phyloP scores from a whole-genome alignment of 2,888 invertebrate genomes.

The Perdita meconis region DNA sequence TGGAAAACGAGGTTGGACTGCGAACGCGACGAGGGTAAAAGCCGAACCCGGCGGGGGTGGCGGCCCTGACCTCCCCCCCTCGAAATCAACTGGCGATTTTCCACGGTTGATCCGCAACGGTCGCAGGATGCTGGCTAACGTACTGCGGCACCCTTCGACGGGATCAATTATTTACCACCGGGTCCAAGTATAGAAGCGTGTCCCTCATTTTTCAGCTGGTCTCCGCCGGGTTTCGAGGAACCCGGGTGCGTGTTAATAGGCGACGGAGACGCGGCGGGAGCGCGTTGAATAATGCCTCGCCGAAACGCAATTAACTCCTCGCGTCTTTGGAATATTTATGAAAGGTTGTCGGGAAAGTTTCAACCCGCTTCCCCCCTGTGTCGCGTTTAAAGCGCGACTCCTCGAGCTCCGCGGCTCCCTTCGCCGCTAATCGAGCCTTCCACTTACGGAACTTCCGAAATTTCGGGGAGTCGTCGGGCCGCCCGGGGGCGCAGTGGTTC shows the following conservation, averaged over 20 bases:
- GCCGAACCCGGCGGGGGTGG: neutral
- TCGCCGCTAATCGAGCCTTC: neutral
- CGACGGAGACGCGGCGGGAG: neutral
- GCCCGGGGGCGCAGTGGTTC: too few species aligned
- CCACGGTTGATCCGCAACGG: constrained; percentile 62
- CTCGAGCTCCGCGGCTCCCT: neutral
- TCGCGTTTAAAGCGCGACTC: neutral
- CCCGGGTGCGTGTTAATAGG: too few species aligned
- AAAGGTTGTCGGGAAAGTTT: constrained; percentile 19
- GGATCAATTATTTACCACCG: constrained; percentile 58
- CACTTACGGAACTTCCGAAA: neutral
- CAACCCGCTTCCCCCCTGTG: neutral
- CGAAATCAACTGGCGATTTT: constrained; percentile 69
- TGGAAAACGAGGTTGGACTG: constrained; percentile 67
- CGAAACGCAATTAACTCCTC: constrained; percentile 23
- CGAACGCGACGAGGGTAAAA: constrained; percentile 51
- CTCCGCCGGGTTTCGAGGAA: too few species aligned
- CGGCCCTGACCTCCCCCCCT: too few species aligned
- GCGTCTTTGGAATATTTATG: constrained; percentile 33
- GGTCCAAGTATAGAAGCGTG: neutral
- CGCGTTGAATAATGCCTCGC: neutral
- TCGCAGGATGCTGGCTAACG: constrained; percentile 21
- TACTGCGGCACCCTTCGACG: constrained; percentile 31
- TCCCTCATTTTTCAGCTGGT: too few species aligned
- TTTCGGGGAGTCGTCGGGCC: too few species aligned